Percentiles rank a stretch among this genome's conserved stretches.
Conservation (phyloP, 2,113 vertebrate species). For the Alethe diademata region DNA sequence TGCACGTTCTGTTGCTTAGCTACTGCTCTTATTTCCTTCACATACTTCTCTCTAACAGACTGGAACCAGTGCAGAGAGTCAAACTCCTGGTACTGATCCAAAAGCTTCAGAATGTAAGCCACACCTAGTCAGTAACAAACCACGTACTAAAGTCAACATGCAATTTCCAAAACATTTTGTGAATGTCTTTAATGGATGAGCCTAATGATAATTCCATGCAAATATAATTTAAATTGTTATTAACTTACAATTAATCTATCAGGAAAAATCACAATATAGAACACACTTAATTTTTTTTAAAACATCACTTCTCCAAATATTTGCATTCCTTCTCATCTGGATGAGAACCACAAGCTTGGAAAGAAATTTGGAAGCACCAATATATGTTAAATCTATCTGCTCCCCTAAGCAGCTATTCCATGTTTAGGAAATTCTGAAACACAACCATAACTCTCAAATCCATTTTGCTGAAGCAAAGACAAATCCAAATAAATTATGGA, state of each 20-base stretch:
- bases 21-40: constrained; percentile 91
- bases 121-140: constrained; percentile 82
- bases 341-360: not conserved
- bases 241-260: not conserved
- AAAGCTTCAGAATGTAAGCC: constrained; percentile 96
- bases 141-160: not conserved
- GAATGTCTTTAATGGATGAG: not conserved
- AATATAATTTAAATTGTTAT: not conserved
- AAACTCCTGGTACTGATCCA: constrained; percentile 98
- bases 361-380: not conserved
- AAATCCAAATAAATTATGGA: not conserved
- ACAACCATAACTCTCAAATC: not conserved
- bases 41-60: constrained; percentile 93
- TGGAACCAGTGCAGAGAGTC: constrained; percentile 99
- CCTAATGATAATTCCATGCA: not conserved
- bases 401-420: not conserved
- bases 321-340: not conserved
- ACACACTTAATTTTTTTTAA: not conserved
- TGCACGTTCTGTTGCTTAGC: constrained; percentile 93
- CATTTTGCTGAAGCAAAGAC: not conserved
- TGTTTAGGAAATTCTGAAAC: not conserved
- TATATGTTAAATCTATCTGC: not conserved
- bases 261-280: not conserved
- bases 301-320: not conserved
- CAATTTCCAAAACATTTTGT: not conserved